These are phyloP conservation scores for Penaeus chinensis DNA, from an alignment of 1,140 invertebrate species.

Conservation along the genomic window DNA sequence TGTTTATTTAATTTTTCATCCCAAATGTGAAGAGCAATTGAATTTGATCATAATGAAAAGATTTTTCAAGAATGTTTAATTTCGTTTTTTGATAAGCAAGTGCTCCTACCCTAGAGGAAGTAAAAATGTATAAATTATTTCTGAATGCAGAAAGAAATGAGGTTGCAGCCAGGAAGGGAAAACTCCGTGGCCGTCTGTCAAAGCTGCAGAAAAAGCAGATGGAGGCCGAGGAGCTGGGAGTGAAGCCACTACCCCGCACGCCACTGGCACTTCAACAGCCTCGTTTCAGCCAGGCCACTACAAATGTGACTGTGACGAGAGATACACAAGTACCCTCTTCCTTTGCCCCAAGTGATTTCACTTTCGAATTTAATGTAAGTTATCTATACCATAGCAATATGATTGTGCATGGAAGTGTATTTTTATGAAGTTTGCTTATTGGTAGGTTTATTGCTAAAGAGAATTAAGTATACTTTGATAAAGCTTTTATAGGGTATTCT, in stretches of 20 bases:
- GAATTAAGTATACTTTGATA: too few relatives aligned
- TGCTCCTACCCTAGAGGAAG: too few relatives aligned
- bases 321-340: neutral
- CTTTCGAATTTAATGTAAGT: constrained; percentile 33
- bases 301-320: neutral
- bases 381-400: neutral
- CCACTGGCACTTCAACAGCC: neutral
- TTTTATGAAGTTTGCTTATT: too few relatives aligned
- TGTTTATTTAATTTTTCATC: too few relatives aligned
- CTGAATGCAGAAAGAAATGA: neutral
- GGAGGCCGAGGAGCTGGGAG: constrained; percentile 20
- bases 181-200: neutral
- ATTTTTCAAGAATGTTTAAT: too few relatives aligned
- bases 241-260: constrained; percentile 28
- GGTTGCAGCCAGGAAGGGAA: neutral
- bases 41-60: too few relatives aligned
- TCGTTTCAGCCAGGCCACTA: neutral
- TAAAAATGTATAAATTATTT: too few relatives aligned
- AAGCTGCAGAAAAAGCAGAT: neutral
- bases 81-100: too few relatives aligned
- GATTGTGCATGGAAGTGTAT: neutral
- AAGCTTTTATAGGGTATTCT: too few relatives aligned
- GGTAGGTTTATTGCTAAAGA: too few relatives aligned
- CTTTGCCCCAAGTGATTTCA: constrained; percentile 31
- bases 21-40: too few relatives aligned